These are phyloP conservation scores for Tribolium freemani DNA, from an alignment of 2,888 invertebrate genomes.

Conservation along the genomic window DNA sequence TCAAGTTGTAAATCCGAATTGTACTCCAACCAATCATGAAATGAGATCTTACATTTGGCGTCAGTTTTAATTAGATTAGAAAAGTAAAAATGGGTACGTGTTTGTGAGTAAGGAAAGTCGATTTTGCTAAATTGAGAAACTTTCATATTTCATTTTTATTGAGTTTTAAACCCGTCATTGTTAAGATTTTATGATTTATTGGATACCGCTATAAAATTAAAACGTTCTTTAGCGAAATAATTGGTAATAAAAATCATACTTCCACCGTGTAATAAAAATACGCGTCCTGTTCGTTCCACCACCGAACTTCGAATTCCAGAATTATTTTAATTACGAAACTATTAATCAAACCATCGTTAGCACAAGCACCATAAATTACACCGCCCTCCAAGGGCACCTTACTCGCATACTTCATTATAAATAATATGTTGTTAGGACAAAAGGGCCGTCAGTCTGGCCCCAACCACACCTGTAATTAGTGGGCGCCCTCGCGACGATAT, in stretches of 20 bases:
- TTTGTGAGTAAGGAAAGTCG: constrained; percentile 21
- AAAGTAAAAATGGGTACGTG: constrained; percentile 25
- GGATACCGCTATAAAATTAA: neutral
- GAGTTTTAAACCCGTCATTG: neutral
- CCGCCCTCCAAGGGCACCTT: neutral
- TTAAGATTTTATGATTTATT: neutral
- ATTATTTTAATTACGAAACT: neutral
- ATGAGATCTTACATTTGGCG: neutral
- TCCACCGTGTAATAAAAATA: neutral
- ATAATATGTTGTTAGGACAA: constrained; percentile 42
- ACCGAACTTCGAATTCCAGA: neutral
- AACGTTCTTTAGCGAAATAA: neutral
- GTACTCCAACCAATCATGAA: neutral
- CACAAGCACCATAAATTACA: neutral
- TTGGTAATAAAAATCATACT: neutral
- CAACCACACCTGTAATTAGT: constrained; percentile 62
- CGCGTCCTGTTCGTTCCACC: too few species aligned
- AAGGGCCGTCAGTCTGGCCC: constrained; percentile 53
- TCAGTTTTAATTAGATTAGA: neutral
- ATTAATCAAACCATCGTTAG: neutral
- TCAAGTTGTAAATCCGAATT: constrained; percentile 16
- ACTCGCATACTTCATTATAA: constrained; percentile 13
- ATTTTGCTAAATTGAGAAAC: constrained; percentile 26
- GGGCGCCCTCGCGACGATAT: constrained; percentile 59
- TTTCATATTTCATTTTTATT: constrained; percentile 10